These are phyloP conservation scores for Rhyacophila evoluta DNA, from an alignment of 2,888 invertebrate species.

Conservation along the genomic window DNA sequence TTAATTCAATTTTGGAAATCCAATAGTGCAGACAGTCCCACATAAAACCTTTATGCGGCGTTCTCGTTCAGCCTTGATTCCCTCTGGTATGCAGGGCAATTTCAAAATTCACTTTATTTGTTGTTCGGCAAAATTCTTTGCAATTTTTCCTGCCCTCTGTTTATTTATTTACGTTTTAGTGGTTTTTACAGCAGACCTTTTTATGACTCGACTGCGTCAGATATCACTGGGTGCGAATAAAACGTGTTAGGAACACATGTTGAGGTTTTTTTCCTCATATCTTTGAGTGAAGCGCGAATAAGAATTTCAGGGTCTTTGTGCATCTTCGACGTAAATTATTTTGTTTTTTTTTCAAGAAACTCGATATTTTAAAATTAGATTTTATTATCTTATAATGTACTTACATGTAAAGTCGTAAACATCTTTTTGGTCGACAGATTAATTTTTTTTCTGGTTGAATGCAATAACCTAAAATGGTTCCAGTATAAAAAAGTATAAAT, in stretches of 20 bases:
- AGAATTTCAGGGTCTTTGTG: neutral
- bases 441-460: too few species aligned
- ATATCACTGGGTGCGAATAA: conserved; percentile 43
- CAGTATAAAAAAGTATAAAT: too few species aligned
- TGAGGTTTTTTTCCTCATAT: conserved; percentile 41
- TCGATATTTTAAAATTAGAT: too few species aligned
- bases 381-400: too few species aligned
- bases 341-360: too few species aligned
- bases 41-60: neutral
- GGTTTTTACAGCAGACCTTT: conserved; percentile 40
- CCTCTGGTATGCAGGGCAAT: conserved; percentile 22
- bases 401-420: too few species aligned
- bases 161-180: conserved; percentile 48
- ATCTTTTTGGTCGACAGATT: too few species aligned
- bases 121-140: conserved; percentile 10
- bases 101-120: conserved; percentile 30
- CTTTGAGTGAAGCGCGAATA: conserved; percentile 39
- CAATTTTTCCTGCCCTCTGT: conserved; percentile 25
- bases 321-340: neutral
- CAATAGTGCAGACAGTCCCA: neutral
- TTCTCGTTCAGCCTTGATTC: neutral
- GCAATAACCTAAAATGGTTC: too few species aligned
- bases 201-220: conserved; percentile 31
- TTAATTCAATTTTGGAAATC: conserved; percentile 27
- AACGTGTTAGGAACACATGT: conserved; percentile 34